These are phyloP conservation scores for Oreochromis aureus DNA, from an alignment of 2,113 vertebrate species.

Conservation along the genomic window DNA sequence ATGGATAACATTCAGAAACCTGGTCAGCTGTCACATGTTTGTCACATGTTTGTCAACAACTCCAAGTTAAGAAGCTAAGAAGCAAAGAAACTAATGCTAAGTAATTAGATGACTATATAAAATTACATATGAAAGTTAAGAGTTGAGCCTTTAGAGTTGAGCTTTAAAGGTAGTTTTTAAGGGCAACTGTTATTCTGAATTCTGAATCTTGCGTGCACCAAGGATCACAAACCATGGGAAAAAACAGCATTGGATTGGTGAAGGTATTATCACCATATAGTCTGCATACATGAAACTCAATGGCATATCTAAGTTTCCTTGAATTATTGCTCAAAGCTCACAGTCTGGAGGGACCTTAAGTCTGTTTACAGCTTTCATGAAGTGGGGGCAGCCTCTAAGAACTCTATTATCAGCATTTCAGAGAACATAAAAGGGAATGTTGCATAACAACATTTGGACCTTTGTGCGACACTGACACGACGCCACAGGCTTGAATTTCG, in stretches of 20 bases:
- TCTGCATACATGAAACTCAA: not conserved
- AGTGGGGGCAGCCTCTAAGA: not conserved
- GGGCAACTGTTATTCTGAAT: not conserved
- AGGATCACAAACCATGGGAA: not conserved
- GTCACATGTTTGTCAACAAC: not conserved
- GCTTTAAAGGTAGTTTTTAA: not conserved
- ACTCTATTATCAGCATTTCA: not conserved
- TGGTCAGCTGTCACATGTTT: not conserved
- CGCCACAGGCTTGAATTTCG: not conserved
- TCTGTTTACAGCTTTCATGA: not conserved
- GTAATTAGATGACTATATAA: not conserved
- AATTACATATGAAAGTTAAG: not conserved
- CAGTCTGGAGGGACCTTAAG: not conserved
- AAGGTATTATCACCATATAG: not conserved
- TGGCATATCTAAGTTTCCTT: not conserved
- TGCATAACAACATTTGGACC: not conserved
- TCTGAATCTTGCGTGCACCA: not conserved
- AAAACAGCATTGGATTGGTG: not conserved
- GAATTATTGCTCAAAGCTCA: not conserved
- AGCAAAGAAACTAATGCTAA: not conserved
- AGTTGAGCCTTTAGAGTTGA: not conserved
- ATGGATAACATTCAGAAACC: not conserved
- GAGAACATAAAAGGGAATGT: not conserved
- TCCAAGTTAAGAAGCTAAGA: not conserved
- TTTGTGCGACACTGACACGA: not conserved